phyloP scores from a whole-genome alignment of 2,113 vertebrate genomes.

The Thermophis baileyi region DNA sequence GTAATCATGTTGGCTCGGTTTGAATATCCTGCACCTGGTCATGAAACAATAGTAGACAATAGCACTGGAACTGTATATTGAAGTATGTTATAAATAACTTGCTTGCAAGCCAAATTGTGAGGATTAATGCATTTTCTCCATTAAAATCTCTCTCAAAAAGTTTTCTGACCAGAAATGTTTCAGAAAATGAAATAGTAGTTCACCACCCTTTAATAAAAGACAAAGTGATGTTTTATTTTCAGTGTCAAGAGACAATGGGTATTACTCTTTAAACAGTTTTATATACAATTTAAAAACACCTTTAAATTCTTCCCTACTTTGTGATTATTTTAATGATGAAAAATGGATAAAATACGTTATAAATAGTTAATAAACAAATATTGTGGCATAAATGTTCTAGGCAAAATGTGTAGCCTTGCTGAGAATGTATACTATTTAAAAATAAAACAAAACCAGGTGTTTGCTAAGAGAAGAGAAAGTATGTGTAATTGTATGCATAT shows the following conservation, averaged over 20 bases:
- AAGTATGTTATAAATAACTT: conserved; percentile 58
- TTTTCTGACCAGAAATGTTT: background rate
- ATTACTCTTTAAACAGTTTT: background rate
- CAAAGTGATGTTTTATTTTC: conserved; percentile 15
- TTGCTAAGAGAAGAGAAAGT: background rate
- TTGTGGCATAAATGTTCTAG: background rate
- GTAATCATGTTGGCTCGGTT: conserved; percentile 43
- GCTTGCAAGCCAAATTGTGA: conserved; percentile 35
- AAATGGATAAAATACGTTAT: background rate
- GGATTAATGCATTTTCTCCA: conserved; percentile 42
- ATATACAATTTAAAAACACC: background rate
- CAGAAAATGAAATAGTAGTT: background rate
- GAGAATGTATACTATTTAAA: background rate
- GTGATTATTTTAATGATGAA: background rate
- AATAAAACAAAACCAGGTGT: background rate
- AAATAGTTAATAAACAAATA: background rate
- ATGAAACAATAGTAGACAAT: conserved; percentile 66
- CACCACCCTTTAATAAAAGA: background rate
- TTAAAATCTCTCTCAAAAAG: conserved; percentile 37
- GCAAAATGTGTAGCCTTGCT: background rate
- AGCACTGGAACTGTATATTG: conserved; percentile 37
- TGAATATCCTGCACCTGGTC: conserved; percentile 66
- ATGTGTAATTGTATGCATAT: conserved; percentile 27
- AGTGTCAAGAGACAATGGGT: background rate
- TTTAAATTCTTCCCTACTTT: background rate